Conservation (phyloP, 2,113 vertebrate genomes). For the Rhynchomys soricoides region DNA sequence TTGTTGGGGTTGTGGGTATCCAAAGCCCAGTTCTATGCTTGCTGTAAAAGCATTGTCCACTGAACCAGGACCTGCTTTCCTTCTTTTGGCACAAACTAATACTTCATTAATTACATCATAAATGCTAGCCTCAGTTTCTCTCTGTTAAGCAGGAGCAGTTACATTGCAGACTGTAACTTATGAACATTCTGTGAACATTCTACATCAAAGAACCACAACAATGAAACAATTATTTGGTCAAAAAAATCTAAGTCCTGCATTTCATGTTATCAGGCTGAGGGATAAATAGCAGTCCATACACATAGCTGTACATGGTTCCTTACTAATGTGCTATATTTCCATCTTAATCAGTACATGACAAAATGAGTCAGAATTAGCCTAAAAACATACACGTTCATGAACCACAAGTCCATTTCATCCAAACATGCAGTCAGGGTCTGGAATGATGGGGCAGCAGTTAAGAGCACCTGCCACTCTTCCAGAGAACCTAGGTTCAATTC, state of each 20-base stretch:
- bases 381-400: not conserved
- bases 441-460: no score
- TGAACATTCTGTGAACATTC: not conserved
- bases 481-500: not conserved
- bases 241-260: not conserved
- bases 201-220: not conserved
- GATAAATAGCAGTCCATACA: not conserved
- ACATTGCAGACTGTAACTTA: not conserved
- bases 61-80: not conserved
- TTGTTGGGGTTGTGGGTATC: no score
- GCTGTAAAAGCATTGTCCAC: not conserved
- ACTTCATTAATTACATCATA: not conserved
- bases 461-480: not conserved
- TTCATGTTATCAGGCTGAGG: not conserved
- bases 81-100: not conserved
- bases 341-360: not conserved
- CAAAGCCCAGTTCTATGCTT: not conserved
- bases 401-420: no score
- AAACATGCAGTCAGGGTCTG: no score
- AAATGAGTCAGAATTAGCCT: constrained; percentile 31
- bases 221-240: not conserved
- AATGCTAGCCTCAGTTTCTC: not conserved
- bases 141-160: not conserved
- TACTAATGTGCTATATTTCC: not conserved
- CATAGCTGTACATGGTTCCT: not conserved